Percentiles rank a stretch among this genome's conserved stretches.
Evolutionary conservation across 2,797 vertebrate genomes (phyloP).

Genomic region (Gambelia wislizenii): DNA sequence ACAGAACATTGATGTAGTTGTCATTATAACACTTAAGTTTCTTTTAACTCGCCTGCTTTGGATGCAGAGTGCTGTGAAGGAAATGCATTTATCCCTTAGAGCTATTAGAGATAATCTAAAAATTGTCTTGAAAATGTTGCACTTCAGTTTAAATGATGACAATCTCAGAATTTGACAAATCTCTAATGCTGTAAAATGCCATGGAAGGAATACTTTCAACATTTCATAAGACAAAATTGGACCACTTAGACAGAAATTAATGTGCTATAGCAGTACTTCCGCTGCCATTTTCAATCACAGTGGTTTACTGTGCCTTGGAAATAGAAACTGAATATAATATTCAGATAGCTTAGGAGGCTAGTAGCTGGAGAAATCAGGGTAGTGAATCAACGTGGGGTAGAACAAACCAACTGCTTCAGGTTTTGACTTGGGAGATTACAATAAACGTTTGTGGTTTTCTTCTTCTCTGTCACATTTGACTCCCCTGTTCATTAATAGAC

Average conservation of each 20-base stretch:
- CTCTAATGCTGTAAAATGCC: conserved; percentile 66
- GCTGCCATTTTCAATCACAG: conserved; percentile 90
- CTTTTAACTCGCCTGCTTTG: conserved; percentile 81
- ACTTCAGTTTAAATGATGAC: conserved; percentile 67
- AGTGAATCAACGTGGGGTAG: conserved; percentile 74
- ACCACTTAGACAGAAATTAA: conserved; percentile 79
- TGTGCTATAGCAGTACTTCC: conserved; percentile 81
- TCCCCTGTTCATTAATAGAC: conserved; percentile 77
- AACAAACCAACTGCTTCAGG: conserved; percentile 80
- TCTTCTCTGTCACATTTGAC: conserved; percentile 69
- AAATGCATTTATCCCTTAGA: conserved; percentile 72
- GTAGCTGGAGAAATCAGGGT: conserved; percentile 73
- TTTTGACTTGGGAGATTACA: conserved; percentile 83
- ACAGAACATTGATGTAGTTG: conserved; percentile 72
- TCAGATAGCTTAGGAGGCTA: conserved; percentile 72
- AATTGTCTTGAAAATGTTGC: conserved; percentile 70
- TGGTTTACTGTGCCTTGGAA: conserved; percentile 83
- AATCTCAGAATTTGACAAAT: conserved; percentile 63
- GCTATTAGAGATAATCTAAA: conserved; percentile 78
- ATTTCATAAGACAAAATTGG: conserved; percentile 75
- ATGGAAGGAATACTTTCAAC: conserved; percentile 65
- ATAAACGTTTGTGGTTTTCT: conserved; percentile 71
- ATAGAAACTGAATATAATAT: conserved; percentile 78
- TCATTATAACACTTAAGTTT: conserved; percentile 79
- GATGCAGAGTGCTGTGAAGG: conserved; percentile 74